phyloP scores from a whole-genome alignment of 2,888 invertebrate species.

The Athalia circularis region DNA sequence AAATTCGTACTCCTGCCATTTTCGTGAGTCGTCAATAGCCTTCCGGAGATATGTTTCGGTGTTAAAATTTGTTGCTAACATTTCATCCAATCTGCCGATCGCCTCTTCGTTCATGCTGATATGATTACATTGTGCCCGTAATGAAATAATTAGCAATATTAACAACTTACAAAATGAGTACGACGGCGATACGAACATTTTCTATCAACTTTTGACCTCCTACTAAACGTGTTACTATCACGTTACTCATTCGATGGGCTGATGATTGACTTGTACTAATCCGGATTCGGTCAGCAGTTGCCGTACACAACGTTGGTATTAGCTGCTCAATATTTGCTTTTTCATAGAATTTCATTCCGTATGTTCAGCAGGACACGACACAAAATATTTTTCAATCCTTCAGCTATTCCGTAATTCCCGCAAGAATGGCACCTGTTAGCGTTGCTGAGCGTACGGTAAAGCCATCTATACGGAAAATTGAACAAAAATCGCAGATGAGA shows the following conservation, averaged over 20 bases:
- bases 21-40: conserved; percentile 47
- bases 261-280: conserved; percentile 1
- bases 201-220: conserved; percentile 15
- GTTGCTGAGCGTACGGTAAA: too few relatives aligned
- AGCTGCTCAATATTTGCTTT: neutral
- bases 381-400: conserved; percentile 37
- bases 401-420: too few relatives aligned
- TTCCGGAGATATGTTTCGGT: conserved; percentile 43
- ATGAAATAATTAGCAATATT: conserved; percentile 33
- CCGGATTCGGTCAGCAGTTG: neutral
- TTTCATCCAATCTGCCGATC: conserved; percentile 30
- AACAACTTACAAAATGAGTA: neutral
- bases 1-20: conserved; percentile 71
- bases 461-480: too few relatives aligned
- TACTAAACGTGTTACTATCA: conserved; percentile 10
- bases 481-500: too few relatives aligned
- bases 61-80: conserved; percentile 37
- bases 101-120: neutral
- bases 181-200: neutral
- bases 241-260: neutral
- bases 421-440: too few relatives aligned
- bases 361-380: conserved; percentile 1
- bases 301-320: neutral
- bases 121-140: conserved; percentile 35
- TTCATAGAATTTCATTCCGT: neutral